Evolutionary conservation across 2,113 vertebrate genomes (phyloP), one percentile per base, ranked within the genome.

Genomic region (Scomber japonicus): DNA sequence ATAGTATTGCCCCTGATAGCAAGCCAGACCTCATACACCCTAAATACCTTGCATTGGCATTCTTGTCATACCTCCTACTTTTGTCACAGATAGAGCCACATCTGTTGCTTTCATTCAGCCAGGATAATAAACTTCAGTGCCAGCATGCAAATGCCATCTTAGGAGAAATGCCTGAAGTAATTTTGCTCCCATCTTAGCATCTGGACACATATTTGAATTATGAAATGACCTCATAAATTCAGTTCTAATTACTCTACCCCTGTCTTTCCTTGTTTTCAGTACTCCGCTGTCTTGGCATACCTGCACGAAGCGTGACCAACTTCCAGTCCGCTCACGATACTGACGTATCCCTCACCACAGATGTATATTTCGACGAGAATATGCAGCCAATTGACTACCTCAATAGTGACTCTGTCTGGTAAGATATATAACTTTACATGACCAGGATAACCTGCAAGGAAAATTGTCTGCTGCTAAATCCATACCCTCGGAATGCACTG

Each of bases 301-400:
- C 97, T 1, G 83, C 95, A 5, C 96, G 97, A 3, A 97, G 96
- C 0, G 93, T 98, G 61, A 98, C 97, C 87, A 98, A 98, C 94
- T 98, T 97, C 95, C 96, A 97, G 92, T 98, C 97, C 0, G 97
- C 97, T 0, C 97, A 98, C 1, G 97, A 98, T 87, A 97, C 97
- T 0, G 97, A 98, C 48, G 95, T 96, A 0, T 97, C 96, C 46
- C 95, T 98, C 87, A 98, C 97, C 19, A 97, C 96, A 61, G 97
- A 98, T 80, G 95, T 97, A 46, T 98, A 97, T 88, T 95, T 98
- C 1, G 95, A 98, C 44, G 97, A 97, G 88, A 89, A 96, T 40
- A 92, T 97, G 95, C 93, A 96, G 61, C 96, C 96, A 0, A 90
- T 98, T 0, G 93, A 96, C 78, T 15, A 94, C 17, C 95, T 98